These are phyloP conservation scores for Dromiciops gliroides DNA, from an alignment of 2,113 vertebrate genomes.

Conservation along the genomic window DNA sequence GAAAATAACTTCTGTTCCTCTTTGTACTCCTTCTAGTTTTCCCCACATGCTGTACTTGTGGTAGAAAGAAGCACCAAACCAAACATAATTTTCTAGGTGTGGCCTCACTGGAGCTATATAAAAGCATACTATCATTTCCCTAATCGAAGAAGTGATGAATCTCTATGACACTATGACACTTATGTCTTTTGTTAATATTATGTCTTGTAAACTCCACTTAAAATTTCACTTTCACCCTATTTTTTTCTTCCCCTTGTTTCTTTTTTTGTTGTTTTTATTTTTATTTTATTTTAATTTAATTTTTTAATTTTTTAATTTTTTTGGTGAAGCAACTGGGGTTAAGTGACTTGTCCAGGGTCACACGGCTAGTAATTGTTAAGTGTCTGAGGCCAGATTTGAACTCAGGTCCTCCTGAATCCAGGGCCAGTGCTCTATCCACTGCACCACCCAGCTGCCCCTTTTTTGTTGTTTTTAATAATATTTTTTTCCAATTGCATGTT, in stretches of 20 bases:
- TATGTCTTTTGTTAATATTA: neutral
- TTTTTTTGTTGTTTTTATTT: no score
- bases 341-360: no score
- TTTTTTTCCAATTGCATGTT: no score
- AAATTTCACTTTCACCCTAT: neutral
- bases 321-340: no score
- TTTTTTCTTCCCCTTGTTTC: neutral
- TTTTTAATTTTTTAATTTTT: no score
- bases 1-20: conserved; percentile 76
- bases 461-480: no score
- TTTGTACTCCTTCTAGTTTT: conserved; percentile 59
- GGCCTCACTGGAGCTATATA: neutral
- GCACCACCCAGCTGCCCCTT: no score
- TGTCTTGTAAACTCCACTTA: neutral
- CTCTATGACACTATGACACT: neutral
- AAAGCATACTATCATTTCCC: conserved; percentile 55
- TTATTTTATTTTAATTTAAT: no score
- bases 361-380: no score
- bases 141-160: conserved; percentile 24
- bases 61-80: conserved; percentile 53
- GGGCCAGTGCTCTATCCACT: no score
- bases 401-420: no score
- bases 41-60: conserved; percentile 56
- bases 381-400: no score
- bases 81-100: conserved; percentile 55